Base-by-base conservation (phyloP, 2,113 vertebrate genomes). In the Oryzias melastigma region DNA sequence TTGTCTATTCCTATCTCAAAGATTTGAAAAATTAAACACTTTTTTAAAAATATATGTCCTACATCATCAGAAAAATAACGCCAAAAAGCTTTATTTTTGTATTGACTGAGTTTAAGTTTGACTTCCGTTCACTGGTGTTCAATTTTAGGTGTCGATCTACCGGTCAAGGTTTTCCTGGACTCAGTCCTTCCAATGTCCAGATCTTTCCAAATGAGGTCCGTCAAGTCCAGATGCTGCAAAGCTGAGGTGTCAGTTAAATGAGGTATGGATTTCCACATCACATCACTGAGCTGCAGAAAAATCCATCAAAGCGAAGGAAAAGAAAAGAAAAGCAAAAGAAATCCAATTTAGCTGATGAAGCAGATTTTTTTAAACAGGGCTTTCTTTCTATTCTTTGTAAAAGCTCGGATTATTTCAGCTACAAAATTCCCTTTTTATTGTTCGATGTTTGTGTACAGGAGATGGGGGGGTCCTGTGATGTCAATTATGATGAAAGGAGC, bases 401-500 rank as follows among this genome's bases (percentile, higher is more conserved):
- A 66, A 41, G 57, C 15, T 57, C 14, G 52, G 47, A 22, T 4
- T 17, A 51, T 35, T 27, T 29, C 14, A 46, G 18, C 6, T 5
- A 46, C 7, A 18, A 46, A 46, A 46, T 18, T 5, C 5, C 3
- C 18, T 10, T 18, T 44, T 16, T 16, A 5, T 44, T 18, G 8
- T 17, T 47, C 3, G 6, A 10, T 47, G 44, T 35, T 35, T 35
- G 35, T 35, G 35, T 35, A 35, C 35, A 43, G 49, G 35, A 35
- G 25, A 25, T 0, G 25, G 25, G 25, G 6, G 25, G 25, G 25
- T 19, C 44, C 43, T 20, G 35, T 6, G 58, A 61, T 67, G 60
- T 68, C 65, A 74, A 68, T 63, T 20, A 16, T 69, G 72, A 71
- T 52, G 70, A 63, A 46, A 18, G 58, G 69, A 78, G 62, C 74